Percentiles rank a stretch among this genome's conserved stretches.
phyloP scores from a whole-genome alignment of 2,797 vertebrate species.

The Sciurus carolinensis region DNA sequence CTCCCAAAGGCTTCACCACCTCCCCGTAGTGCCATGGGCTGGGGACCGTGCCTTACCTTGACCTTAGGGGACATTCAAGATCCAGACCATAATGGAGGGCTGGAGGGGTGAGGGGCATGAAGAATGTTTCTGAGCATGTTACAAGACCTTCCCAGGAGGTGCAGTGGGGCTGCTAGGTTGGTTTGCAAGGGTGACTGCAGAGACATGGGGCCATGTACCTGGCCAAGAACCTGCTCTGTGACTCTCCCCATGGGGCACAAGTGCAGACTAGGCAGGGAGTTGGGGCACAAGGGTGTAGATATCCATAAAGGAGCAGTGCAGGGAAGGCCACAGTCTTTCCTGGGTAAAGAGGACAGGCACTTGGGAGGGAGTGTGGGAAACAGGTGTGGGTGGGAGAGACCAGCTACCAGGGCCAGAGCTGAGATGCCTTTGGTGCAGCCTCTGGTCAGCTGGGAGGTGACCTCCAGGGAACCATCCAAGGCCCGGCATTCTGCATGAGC shows the following conservation, averaged over 20 bases:
- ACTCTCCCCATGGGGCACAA: rapidly evolving
- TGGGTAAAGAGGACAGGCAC: neutral
- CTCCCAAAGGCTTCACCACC: neutral
- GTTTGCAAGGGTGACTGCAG: neutral
- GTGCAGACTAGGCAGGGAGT: neutral
- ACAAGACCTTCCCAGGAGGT: neutral
- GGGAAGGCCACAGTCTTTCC: neutral
- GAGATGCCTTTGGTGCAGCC: rapidly evolving
- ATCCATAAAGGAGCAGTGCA: neutral
- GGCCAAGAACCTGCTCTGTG: neutral
- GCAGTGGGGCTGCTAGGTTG: neutral
- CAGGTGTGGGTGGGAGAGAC: neutral
- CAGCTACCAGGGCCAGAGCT: neutral
- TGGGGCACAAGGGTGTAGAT: neutral
- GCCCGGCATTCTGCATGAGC: rapidly evolving
- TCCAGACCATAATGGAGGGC: no score
- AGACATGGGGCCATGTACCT: rapidly evolving
- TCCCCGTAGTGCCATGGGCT: neutral
- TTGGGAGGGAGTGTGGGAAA: rapidly evolving
- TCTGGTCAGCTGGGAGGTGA: neutral
- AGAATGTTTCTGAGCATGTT: neutral
- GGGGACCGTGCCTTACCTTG: neutral
- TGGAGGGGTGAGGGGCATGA: neutral
- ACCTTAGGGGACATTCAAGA: neutral
- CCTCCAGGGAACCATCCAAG: rapidly evolving